Base-by-base conservation (phyloP, 2,888 invertebrate species). In the Geotrupes spiniger region DNA sequence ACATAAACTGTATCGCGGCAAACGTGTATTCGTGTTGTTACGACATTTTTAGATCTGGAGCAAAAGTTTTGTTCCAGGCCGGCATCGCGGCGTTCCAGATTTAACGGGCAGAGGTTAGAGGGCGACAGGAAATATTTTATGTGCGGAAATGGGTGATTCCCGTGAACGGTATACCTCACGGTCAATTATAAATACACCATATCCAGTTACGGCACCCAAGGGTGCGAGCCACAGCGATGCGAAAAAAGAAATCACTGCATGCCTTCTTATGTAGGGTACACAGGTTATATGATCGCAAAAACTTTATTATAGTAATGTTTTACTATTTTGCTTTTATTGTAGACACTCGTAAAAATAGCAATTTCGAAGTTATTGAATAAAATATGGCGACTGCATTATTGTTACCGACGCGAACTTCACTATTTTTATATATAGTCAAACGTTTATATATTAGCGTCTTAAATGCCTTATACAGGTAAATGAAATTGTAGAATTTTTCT, bases 171-270 rank as follows among this genome's bases (percentile, higher is more conserved):
- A n/a, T 17, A n/a, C 5, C 15, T 16, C 14, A 14, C 14, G 36
- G 36, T 14, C 36, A 36, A 36, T 36, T 36, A 36, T 12, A 36
- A 36, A 36, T 36, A 36, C 36, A 17, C n/a, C 36, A 36, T 36
- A 36, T 36, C 15, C 5, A 15, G 14, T 36, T 36, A 36, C 36
- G n/a, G 14, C 4, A 14, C 36, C 36, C 36, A 12, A 14, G 17
- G n/a, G 36, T n/a, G 11, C 17, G 17, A 14, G 36, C 6, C 17
- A 11, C 17, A 21, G 3, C 21, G 21, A 21, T 21, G 21, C 6
- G 21, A 21, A 21, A 21, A 21, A 21, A 21, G 21, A 21, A 21
- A 21, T 21, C 21, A 21, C 21, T 6, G 21, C 6, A 21, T 6
- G 21, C 4, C 6, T 6, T 21, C 21, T 6, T 4, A 21, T 21